phyloP scores from a whole-genome alignment of 1,140 invertebrate species.

The Drosophila watanabei region DNA sequence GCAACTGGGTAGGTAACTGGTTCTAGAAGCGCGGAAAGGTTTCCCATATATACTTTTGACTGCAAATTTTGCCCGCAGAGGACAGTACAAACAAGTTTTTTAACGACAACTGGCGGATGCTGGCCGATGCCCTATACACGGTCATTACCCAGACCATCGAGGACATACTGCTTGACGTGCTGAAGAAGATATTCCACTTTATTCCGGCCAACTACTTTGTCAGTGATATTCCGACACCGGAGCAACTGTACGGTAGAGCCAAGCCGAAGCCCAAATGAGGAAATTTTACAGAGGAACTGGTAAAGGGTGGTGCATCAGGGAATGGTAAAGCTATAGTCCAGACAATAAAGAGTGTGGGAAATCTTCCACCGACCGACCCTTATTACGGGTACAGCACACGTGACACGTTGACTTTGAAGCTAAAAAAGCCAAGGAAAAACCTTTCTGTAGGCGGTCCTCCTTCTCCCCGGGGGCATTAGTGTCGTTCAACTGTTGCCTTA shows the following conservation, averaged over 20 bases:
- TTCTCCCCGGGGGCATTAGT: constrained; percentile 42
- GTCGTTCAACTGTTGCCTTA: constrained; percentile 71
- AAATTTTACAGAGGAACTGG: background rate
- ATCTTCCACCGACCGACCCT: constrained; percentile 9
- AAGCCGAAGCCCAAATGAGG: constrained; percentile 50
- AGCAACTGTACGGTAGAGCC: constrained; percentile 73
- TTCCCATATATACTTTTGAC: background rate
- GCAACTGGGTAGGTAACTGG: constrained; percentile 65
- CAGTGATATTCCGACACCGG: constrained; percentile 86
- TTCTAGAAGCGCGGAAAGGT: background rate
- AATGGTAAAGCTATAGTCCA: constrained; percentile 7
- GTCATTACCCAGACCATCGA: constrained; percentile 89
- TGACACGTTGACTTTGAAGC: background rate
- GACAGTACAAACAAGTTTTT: constrained; percentile 90
- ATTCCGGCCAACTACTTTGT: constrained; percentile 89
- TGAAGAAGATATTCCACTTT: constrained; percentile 89
- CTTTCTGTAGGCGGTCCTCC: background rate
- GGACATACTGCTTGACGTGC: constrained; percentile 89
- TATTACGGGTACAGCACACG: constrained; percentile 1
- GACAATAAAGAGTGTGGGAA: constrained; percentile 33
- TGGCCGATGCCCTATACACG: constrained; percentile 88
- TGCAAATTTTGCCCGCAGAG: constrained; percentile 85
- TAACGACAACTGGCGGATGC: constrained; percentile 89
- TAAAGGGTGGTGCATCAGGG: background rate
- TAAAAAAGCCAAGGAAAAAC: constrained; percentile 11